These are phyloP conservation scores for Magallana angulata DNA, from an alignment of 1,140 invertebrate genomes.

Conservation along the genomic window DNA sequence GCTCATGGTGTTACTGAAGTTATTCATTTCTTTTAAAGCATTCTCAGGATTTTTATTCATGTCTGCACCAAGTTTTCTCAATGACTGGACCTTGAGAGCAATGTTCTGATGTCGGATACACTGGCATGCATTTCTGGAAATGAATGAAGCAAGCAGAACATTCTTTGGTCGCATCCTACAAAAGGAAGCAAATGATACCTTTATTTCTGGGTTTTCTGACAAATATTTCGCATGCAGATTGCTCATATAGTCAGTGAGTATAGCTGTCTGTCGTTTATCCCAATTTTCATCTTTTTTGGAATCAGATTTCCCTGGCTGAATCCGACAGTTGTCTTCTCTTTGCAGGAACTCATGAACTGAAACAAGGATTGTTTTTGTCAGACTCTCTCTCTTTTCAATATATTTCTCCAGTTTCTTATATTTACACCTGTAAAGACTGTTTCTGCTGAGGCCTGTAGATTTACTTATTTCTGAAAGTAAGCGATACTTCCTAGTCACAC, in stretches of 20 bases:
- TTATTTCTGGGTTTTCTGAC: conserved; percentile 42
- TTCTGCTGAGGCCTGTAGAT: conserved; percentile 16
- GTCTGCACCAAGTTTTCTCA: background rate
- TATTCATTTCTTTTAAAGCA: background rate
- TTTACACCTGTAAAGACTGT: background rate
- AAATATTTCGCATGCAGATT: conserved; percentile 50
- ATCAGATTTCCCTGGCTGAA: conserved; percentile 49
- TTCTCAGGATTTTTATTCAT: conserved; percentile 6
- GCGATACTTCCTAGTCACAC: conserved; percentile 41
- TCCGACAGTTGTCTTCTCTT: conserved; percentile 53
- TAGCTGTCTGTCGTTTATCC: conserved; percentile 40
- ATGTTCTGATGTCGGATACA: conserved; percentile 44
- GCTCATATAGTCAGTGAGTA: conserved; percentile 55
- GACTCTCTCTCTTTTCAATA: background rate
- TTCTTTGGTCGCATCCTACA: conserved; percentile 24
- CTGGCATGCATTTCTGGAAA: conserved; percentile 22
- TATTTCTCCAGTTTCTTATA: conserved; percentile 1
- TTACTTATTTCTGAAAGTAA: conserved; percentile 1
- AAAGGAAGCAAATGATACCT: conserved; percentile 28
- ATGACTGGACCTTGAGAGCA: conserved; percentile 5
- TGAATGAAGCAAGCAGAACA: conserved; percentile 38
- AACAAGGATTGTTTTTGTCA: background rate
- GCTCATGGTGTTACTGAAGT: background rate
- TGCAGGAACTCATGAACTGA: conserved; percentile 8
- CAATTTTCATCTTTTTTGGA: background rate